Conservation (phyloP, 2,888 invertebrate genomes). For the Xiphydria camelus region DNA sequence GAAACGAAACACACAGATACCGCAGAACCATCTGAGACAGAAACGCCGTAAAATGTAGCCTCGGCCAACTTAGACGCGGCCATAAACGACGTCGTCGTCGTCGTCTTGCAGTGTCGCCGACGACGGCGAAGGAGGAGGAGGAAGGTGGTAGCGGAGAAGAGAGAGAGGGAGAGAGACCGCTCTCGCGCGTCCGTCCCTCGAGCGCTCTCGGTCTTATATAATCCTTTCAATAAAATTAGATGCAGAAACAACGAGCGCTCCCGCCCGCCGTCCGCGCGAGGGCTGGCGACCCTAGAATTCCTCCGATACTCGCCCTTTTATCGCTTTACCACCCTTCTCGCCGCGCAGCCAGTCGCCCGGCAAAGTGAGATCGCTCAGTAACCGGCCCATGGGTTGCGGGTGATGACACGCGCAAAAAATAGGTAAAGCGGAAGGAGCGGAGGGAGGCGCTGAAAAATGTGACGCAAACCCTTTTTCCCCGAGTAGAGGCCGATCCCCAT, state of each 20-base stretch:
- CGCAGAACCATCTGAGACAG: conserved; percentile 44
- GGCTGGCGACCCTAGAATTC: no score
- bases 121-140: conserved; percentile 10
- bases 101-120: conserved; percentile 28
- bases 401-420: no score
- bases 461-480: conserved; percentile 20
- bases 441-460: no score
- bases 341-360: no score
- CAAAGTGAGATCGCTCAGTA: no score
- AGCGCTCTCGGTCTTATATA: no score
- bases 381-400: no score
- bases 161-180: conserved; percentile 3
- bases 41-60: conserved; percentile 53
- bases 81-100: conserved; percentile 41
- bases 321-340: no score
- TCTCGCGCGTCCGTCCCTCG: neutral
- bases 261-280: conserved; percentile 18
- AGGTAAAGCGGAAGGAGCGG: no score
- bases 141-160: conserved; percentile 14
- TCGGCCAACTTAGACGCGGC: conserved; percentile 54
- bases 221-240: conserved; percentile 27
- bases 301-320: no score
- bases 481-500: no score
- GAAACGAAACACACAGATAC: conserved; percentile 40
- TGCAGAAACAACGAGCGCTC: conserved; percentile 7